Evolutionary conservation across 2,888 invertebrate genomes (phyloP).

Genomic region (Meiosimyza platycephala): DNA sequence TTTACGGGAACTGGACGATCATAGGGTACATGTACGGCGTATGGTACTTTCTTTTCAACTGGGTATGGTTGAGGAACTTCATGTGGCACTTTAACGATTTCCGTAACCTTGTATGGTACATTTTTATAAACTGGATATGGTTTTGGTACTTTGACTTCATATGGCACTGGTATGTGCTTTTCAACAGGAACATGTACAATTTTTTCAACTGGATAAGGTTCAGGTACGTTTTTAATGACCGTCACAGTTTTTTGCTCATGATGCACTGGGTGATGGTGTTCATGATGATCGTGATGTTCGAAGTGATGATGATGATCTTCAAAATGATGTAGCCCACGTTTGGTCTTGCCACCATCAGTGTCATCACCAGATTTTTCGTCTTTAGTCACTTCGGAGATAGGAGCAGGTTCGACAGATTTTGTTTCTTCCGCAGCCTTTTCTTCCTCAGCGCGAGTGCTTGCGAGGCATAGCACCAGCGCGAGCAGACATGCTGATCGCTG

Average conservation of each 20-base stretch:
- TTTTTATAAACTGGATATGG: slow-evolving; percentile 79
- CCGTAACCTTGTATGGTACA: slow-evolving; percentile 80
- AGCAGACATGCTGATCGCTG: slow-evolving; percentile 67
- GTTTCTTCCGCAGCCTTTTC: slow-evolving; percentile 69
- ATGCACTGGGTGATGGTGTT: slow-evolving; percentile 62
- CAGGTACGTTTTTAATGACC: slow-evolving; percentile 79
- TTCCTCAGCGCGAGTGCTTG: slow-evolving; percentile 69
- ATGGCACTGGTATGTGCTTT: slow-evolving; percentile 73
- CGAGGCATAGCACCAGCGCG: slow-evolving; percentile 72
- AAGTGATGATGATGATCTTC: slow-evolving; percentile 62
- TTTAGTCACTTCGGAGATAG: slow-evolving; percentile 57
- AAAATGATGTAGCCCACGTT: slow-evolving; percentile 76
- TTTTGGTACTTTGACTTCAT: slow-evolving; percentile 75
- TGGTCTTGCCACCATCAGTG: slow-evolving; percentile 78
- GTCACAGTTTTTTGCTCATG: slow-evolving; percentile 76
- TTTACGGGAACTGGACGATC: slow-evolving; percentile 84
- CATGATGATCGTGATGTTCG: no score
- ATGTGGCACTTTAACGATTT: slow-evolving; percentile 82
- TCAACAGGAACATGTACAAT: slow-evolving; percentile 74
- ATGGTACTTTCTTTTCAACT: slow-evolving; percentile 81
- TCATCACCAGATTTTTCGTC: slow-evolving; percentile 56
- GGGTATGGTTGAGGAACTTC: slow-evolving; percentile 84
- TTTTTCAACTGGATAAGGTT: slow-evolving; percentile 77
- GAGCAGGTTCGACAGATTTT: slow-evolving; percentile 60
- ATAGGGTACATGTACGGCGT: slow-evolving; percentile 79